Conservation (phyloP, 2,113 vertebrate species). For the Ptilonorhynchus violaceus region DNA sequence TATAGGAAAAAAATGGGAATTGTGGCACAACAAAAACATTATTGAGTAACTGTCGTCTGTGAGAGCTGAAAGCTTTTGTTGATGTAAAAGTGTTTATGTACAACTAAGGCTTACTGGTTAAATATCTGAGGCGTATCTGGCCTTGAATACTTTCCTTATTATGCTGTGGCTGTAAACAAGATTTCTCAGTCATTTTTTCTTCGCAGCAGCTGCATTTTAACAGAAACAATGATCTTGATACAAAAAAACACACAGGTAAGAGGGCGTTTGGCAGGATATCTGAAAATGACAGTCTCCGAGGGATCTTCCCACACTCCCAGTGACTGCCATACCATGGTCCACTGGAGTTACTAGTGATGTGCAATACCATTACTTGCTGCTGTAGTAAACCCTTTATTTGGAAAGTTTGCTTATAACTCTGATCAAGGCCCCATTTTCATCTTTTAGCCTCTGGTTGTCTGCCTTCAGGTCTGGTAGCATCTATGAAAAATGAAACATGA, state of each 20-base stretch:
- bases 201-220: conserved; percentile 84
- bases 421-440: conserved; percentile 97
- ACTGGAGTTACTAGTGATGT: conserved; percentile 84
- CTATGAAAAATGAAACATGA: conserved; percentile 67
- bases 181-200: conserved; percentile 83
- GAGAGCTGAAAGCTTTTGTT: conserved; percentile 83
- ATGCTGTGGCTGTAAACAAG: conserved; percentile 90
- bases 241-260: conserved; percentile 75
- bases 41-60: conserved; percentile 87
- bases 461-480: conserved; percentile 99
- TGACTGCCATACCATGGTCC: conserved; percentile 75
- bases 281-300: conserved; percentile 73
- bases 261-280: conserved; percentile 83
- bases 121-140: conserved; percentile 91
- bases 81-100: conserved; percentile 93
- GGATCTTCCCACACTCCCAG: conserved; percentile 71
- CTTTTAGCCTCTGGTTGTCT: conserved; percentile 99
- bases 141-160: conserved; percentile 85
- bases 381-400: conserved; percentile 81
- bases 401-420: conserved; percentile 96
- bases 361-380: conserved; percentile 87
- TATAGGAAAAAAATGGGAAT: conserved; percentile 71
- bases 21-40: conserved; percentile 92
- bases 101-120: conserved; percentile 99
- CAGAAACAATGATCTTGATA: conserved; percentile 82